These are phyloP conservation scores for Psilopsiagon aurifrons DNA, from an alignment of 2,113 vertebrate species.

Conservation along the genomic window DNA sequence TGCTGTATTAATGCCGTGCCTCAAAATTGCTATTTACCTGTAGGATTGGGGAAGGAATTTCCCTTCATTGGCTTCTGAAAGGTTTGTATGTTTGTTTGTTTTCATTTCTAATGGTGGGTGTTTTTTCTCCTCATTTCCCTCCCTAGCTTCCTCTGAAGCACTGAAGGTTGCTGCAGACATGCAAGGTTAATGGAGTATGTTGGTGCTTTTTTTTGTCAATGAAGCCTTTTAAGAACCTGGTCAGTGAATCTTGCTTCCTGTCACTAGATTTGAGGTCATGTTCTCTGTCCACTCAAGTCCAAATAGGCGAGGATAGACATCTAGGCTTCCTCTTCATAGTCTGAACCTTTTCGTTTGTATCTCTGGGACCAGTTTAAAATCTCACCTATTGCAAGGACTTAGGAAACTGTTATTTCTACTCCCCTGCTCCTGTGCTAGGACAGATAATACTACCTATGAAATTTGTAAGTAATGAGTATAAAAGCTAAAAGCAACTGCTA, in stretches of 20 bases:
- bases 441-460: no score
- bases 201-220: not conserved
- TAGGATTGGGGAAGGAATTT: not conserved
- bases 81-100: not conserved
- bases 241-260: not conserved
- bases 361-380: not conserved
- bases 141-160: not conserved
- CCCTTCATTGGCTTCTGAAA: not conserved
- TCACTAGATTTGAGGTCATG: not conserved
- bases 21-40: not conserved
- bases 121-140: not conserved
- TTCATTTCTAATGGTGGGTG: not conserved
- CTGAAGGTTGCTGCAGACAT: not conserved
- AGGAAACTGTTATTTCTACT: not conserved
- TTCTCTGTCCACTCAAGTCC: not conserved
- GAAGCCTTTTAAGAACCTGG: not conserved
- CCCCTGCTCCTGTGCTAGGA: not conserved
- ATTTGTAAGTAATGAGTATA: not conserved
- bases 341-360: not conserved
- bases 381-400: not conserved
- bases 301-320: not conserved
- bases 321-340: not conserved
- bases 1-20: not conserved
- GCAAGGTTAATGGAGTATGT: not conserved
- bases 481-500: not conserved